Percentiles rank a stretch among this genome's conserved stretches.
These are phyloP conservation scores for Rhagonycha fulva DNA, from an alignment of 2,888 invertebrate species.

Conservation along the genomic window DNA sequence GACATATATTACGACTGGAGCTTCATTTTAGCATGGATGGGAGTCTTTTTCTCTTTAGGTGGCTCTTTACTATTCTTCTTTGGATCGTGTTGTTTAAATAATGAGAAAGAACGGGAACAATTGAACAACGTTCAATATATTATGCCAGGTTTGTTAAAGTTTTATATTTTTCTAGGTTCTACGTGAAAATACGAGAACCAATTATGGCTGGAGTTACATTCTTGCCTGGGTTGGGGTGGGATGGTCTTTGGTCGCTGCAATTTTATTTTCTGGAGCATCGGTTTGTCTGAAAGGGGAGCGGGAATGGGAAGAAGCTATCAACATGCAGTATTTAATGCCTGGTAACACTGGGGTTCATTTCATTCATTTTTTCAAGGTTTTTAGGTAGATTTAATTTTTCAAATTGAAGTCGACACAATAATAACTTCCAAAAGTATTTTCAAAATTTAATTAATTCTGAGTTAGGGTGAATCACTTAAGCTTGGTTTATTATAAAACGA, in stretches of 20 bases:
- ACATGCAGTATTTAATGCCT: constrained; percentile 97
- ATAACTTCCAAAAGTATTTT: background rate
- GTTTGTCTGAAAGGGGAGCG: constrained; percentile 93
- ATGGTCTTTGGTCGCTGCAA: constrained; percentile 87
- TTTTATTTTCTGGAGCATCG: constrained; percentile 91
- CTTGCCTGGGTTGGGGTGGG: constrained; percentile 96
- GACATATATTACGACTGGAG: constrained; percentile 83
- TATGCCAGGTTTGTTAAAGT: constrained; percentile 72
- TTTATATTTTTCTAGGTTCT: constrained; percentile 67
- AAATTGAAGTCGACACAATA: background rate
- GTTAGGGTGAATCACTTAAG: background rate
- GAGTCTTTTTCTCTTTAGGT: constrained; percentile 75
- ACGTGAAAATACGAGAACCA: constrained; percentile 81
- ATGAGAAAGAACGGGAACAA: constrained; percentile 74
- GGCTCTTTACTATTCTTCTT: constrained; percentile 80
- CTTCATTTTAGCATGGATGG: constrained; percentile 83
- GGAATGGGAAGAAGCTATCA: constrained; percentile 93
- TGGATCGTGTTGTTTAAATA: constrained; percentile 76
- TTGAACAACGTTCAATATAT: constrained; percentile 85
- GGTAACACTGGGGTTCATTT: constrained; percentile 62
- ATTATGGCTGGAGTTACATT: constrained; percentile 97
- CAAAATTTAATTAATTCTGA: no score
- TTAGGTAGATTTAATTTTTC: background rate
- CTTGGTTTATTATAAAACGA: no score
- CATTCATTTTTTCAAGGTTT: background rate